phyloP scores from a whole-genome alignment of 2,888 invertebrate species.

The Lutraria lutraria region DNA sequence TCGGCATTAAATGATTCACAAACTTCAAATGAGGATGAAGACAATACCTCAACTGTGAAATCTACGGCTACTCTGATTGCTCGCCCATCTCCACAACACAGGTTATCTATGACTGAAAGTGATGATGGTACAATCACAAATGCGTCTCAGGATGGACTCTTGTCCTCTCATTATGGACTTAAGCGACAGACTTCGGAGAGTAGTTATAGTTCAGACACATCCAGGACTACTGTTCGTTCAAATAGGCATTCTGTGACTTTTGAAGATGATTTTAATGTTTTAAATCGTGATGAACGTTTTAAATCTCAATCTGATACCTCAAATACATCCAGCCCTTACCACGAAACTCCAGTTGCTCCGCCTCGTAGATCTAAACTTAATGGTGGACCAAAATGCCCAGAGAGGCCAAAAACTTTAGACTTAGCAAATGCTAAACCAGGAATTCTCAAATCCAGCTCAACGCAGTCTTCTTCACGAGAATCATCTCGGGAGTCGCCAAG shows the following conservation, averaged over 20 bases:
- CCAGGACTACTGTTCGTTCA: slow-evolving; percentile 74
- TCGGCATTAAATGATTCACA: slow-evolving; percentile 46
- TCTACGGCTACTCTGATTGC: slow-evolving; percentile 76
- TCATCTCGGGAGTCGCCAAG: slow-evolving; percentile 67
- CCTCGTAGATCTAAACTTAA: slow-evolving; percentile 71
- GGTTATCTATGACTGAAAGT: slow-evolving; percentile 78
- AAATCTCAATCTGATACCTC: slow-evolving; percentile 93
- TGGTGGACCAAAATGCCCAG: slow-evolving; percentile 66
- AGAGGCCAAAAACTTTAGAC: slow-evolving; percentile 89
- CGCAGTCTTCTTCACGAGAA: slow-evolving; percentile 53
- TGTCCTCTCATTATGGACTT: slow-evolving; percentile 74
- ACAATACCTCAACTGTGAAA: slow-evolving; percentile 68
- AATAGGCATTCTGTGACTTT: slow-evolving; percentile 85
- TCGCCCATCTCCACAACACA: slow-evolving; percentile 72
- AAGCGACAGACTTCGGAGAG: slow-evolving; percentile 84
- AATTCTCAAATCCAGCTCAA: slow-evolving; percentile 67
- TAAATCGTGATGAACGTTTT: slow-evolving; percentile 85
- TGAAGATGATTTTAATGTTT: slow-evolving; percentile 83
- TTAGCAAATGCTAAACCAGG: slow-evolving; percentile 68
- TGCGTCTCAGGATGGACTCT: slow-evolving; percentile 73
- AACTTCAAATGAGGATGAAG: slow-evolving; percentile 42
- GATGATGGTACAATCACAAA: slow-evolving; percentile 78
- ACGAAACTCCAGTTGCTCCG: slow-evolving; percentile 73
- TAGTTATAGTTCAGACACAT: slow-evolving; percentile 82
- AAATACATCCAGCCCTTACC: slow-evolving; percentile 85